A percentile compares a stretch with the other conserved stretches of the same genome.
These are phyloP conservation scores for Pseudococcus longispinus DNA, from an alignment of 2,888 invertebrate species.

Conservation along the genomic window DNA sequence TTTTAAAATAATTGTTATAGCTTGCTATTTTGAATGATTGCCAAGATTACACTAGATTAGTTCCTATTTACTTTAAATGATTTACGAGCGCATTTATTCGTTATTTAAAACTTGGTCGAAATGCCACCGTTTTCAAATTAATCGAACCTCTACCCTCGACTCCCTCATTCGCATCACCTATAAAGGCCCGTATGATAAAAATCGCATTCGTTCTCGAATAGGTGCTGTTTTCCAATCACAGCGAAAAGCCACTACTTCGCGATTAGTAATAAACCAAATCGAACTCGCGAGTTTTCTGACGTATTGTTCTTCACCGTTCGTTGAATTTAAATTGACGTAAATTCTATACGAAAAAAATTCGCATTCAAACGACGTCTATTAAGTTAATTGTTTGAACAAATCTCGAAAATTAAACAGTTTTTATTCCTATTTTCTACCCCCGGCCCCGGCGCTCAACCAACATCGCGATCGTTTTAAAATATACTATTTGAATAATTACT, in stretches of 20 bases:
- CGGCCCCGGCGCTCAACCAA: background rate
- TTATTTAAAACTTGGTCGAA: background rate
- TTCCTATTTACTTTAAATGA: conserved; percentile 28
- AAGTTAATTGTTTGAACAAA: conserved; percentile 1
- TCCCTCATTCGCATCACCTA: background rate
- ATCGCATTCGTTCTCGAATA: background rate
- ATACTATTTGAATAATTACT: background rate
- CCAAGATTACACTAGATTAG: conserved; percentile 18
- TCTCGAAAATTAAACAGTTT: background rate
- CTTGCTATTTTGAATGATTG: conserved; percentile 23
- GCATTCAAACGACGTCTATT: background rate
- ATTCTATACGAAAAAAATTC: background rate
- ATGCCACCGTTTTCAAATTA: background rate
- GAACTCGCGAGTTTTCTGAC: background rate
- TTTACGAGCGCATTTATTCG: background rate
- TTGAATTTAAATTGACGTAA: conserved; percentile 9
- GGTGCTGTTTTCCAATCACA: background rate
- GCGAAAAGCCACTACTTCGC: background rate
- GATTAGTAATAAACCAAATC: background rate
- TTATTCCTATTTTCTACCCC: background rate
- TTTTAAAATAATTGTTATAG: conserved; percentile 21
- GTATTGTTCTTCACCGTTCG: background rate
- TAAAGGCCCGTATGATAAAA: background rate
- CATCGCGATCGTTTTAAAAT: background rate
- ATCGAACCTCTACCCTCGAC: background rate